Evolutionary conservation across 2,888 invertebrate genomes (phyloP).

Genomic region (Volucella inanis): DNA sequence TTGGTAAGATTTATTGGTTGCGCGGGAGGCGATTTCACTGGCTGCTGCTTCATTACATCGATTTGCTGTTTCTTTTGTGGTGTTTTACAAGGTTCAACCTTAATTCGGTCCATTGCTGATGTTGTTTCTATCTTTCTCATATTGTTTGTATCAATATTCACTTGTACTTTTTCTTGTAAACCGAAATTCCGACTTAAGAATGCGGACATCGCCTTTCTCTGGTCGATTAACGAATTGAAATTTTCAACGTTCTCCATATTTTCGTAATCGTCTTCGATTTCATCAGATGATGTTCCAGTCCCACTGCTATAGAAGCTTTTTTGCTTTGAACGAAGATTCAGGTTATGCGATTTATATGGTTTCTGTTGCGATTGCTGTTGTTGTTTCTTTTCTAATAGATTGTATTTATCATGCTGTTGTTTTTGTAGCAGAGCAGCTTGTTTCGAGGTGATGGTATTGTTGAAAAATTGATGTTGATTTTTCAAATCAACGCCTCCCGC

Average conservation of each 20-base stretch:
- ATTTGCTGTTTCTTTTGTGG: constrained; percentile 79
- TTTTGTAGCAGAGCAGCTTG: constrained; percentile 70
- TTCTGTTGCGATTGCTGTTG: constrained; percentile 47
- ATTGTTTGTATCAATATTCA: constrained; percentile 76
- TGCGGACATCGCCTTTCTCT: constrained; percentile 81
- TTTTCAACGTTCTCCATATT: constrained; percentile 68
- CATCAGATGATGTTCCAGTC: constrained; percentile 54
- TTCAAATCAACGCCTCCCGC: constrained; percentile 85
- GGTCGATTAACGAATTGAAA: constrained; percentile 73
- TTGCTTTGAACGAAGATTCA: constrained; percentile 60
- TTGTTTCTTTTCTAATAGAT: constrained; percentile 56
- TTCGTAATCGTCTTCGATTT: constrained; percentile 60
- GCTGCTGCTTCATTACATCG: constrained; percentile 78
- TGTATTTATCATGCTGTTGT: constrained; percentile 63
- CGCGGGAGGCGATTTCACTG: constrained; percentile 84
- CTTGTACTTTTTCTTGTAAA: constrained; percentile 77
- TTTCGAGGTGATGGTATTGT: constrained; percentile 75
- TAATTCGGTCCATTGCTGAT: constrained; percentile 48
- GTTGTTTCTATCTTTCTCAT: constrained; percentile 33
- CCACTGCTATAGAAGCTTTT: constrained; percentile 53
- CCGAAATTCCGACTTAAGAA: constrained; percentile 78
- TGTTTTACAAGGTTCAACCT: constrained; percentile 76
- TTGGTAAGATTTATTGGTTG: constrained; percentile 79
- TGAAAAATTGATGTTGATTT: constrained; percentile 75
- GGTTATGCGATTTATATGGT: constrained; percentile 55